Conservation (phyloP, 1,140 invertebrate genomes). For the Forficula auricularia region DNA sequence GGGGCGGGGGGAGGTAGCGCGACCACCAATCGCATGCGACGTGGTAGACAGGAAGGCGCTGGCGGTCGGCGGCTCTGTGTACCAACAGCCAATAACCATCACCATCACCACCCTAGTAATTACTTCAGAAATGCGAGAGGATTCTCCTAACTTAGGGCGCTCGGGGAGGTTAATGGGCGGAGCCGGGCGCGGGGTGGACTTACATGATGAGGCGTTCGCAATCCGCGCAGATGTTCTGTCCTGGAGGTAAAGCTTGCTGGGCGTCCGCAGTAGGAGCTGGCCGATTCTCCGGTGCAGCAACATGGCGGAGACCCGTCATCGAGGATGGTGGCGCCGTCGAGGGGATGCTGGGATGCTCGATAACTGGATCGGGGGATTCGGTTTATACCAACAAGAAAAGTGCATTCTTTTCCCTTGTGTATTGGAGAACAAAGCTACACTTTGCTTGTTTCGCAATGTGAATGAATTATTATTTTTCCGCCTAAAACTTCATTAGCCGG, state of each 20-base stretch:
- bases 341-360: background rate
- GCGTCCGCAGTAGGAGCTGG: constrained; percentile 33
- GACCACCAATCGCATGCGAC: constrained; percentile 41
- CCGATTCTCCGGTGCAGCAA: constrained; percentile 47
- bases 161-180: too few species aligned
- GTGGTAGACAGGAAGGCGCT: constrained; percentile 36
- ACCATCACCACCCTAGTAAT: background rate
- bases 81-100: background rate
- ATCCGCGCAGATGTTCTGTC: constrained; percentile 81
- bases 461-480: too few species aligned
- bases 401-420: too few species aligned
- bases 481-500: too few species aligned
- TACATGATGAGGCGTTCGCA: constrained; percentile 88
- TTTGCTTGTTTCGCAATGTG: too few species aligned
- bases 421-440: too few species aligned
- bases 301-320: constrained; percentile 39
- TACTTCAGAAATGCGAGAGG: too few species aligned
- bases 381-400: too few species aligned
- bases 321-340: constrained; percentile 23
- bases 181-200: too few species aligned
- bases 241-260: constrained; percentile 52
- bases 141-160: too few species aligned
- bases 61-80: too few species aligned
- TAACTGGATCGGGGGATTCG: too few species aligned
- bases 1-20: constrained; percentile 30